Conservation (phyloP, 1,140 invertebrate genomes). For the Planococcus citri region DNA sequence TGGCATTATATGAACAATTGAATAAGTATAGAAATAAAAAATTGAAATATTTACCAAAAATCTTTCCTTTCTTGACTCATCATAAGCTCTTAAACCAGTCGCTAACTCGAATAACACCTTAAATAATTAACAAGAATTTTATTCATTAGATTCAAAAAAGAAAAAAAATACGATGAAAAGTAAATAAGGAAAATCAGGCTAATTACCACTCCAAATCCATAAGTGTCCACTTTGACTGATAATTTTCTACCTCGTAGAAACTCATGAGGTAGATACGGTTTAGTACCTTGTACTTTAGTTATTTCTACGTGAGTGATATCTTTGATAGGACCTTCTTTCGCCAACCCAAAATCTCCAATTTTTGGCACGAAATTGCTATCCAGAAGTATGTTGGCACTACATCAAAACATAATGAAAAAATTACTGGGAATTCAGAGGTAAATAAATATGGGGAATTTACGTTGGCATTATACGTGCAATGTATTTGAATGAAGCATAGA, state of each 20-base stretch:
- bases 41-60: conserved; percentile 31
- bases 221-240: conserved; percentile 85
- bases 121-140: not conserved
- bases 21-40: too few relatives aligned
- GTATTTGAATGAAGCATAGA: too few relatives aligned
- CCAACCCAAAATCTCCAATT: conserved; percentile 89
- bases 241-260: conserved; percentile 61
- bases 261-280: conserved; percentile 83
- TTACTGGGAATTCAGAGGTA: too few relatives aligned
- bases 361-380: conserved; percentile 76
- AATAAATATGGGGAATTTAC: too few relatives aligned
- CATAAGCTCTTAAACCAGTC: conserved; percentile 54
- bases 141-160: too few relatives aligned
- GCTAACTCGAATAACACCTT: conserved; percentile 67
- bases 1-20: too few relatives aligned
- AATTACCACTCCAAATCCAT: conserved; percentile 77
- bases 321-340: conserved; percentile 55
- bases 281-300: conserved; percentile 71
- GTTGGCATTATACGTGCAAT: too few relatives aligned
- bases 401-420: too few relatives aligned
- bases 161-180: too few relatives aligned
- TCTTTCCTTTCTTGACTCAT: conserved; percentile 40
- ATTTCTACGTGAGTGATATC: conserved; percentile 44
- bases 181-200: too few relatives aligned
- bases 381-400: conserved; percentile 82